Conservation (phyloP, 2,113 vertebrate species). For the Pluvialis apricaria region DNA sequence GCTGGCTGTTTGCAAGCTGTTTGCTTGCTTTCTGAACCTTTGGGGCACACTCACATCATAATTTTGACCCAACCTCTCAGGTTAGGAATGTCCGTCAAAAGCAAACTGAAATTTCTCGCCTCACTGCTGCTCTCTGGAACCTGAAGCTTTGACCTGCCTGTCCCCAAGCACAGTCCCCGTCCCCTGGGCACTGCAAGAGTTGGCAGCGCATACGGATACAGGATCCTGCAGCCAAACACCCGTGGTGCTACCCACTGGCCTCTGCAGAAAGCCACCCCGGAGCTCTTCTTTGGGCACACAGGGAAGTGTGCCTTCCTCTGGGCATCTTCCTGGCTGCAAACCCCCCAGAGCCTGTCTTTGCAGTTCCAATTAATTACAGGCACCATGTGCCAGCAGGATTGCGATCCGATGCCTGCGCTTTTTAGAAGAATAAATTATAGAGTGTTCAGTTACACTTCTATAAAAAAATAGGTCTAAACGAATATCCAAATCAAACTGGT, state of each 20-base stretch:
- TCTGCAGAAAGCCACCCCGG: too few species aligned
- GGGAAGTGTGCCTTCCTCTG: not conserved
- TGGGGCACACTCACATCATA: not conserved
- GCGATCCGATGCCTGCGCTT: not conserved
- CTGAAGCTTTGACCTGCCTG: not conserved
- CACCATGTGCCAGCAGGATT: not conserved
- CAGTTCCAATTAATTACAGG: not conserved
- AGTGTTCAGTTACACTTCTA: not conserved
- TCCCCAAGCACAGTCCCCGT: not conserved
- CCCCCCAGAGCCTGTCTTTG: not conserved
- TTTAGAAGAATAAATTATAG: not conserved
- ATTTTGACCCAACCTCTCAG: not conserved
- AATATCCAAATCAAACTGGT: not conserved
- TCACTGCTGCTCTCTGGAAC: not conserved
- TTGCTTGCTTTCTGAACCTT: not conserved
- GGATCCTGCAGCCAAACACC: not conserved
- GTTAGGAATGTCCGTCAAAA: not conserved
- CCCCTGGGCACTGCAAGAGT: not conserved
- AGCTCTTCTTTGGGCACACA: not conserved
- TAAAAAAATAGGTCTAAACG: not conserved
- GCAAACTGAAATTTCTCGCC: not conserved
- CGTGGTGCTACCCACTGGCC: not conserved
- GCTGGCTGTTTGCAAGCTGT: not conserved
- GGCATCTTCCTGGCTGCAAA: not conserved
- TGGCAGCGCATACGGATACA: rapidly evolving